Conservation (phyloP, 2,888 invertebrate species). For the Chironomus riparius region DNA sequence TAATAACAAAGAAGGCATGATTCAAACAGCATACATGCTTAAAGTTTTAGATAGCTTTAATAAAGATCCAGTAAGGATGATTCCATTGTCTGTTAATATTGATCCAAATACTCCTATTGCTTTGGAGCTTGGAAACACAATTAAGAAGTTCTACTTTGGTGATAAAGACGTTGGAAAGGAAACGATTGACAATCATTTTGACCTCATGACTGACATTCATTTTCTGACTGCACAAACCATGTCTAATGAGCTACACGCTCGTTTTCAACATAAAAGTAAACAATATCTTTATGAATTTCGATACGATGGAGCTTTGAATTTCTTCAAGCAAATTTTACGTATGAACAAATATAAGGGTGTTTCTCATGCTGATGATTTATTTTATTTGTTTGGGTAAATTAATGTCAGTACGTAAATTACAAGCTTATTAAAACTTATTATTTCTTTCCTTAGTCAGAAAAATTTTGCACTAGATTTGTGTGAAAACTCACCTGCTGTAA, state of each 20-base stretch:
- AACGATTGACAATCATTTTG: conserved; percentile 41
- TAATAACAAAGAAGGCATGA: conserved; percentile 48
- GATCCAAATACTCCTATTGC: conserved; percentile 32
- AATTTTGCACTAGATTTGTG: conserved; percentile 28
- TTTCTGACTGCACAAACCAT: conserved; percentile 35
- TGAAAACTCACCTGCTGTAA: conserved; percentile 29
- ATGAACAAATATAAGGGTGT: conserved; percentile 45
- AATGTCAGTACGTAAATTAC: no score
- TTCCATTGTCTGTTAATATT: conserved; percentile 33
- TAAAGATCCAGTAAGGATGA: conserved; percentile 35
- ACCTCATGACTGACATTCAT: conserved; percentile 45
- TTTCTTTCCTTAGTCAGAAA: not conserved
- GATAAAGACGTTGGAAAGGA: conserved; percentile 39
- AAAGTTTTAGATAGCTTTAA: conserved; percentile 34
- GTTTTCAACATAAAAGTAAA: conserved; percentile 31
- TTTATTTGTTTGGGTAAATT: conserved; percentile 48
- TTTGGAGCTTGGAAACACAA: conserved; percentile 31
- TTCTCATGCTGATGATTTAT: conserved; percentile 53
- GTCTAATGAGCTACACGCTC: conserved; percentile 35
- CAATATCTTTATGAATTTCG: conserved; percentile 47
- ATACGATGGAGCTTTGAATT: conserved; percentile 48
- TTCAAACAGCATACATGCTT: conserved; percentile 33
- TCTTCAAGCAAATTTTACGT: conserved; percentile 43
- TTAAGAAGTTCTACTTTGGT: conserved; percentile 44
- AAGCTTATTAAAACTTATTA: conserved; percentile 27